These are phyloP conservation scores for Pseudorhiza aurosa DNA, from an alignment of 30 jellyfish, hydroid and myxozoan genomes.

Conservation along the genomic window DNA sequence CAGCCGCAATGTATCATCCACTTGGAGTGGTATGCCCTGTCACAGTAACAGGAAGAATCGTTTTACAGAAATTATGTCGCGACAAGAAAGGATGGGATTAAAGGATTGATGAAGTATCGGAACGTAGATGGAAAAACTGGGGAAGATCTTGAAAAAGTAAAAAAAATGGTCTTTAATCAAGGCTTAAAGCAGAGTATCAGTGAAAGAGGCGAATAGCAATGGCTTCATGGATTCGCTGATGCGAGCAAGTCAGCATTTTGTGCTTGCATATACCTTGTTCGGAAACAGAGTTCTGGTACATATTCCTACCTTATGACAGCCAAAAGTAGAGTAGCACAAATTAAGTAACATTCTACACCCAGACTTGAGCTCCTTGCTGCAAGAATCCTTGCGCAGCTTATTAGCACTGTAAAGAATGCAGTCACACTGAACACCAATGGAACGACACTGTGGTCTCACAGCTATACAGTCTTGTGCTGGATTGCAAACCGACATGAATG, in stretches of 20 bases:
- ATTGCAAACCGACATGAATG: not conserved
- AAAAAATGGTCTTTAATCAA: not conserved
- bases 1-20: constrained; percentile 25
- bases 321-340: constrained; percentile 10
- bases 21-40: constrained; percentile 13
- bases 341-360: not conserved
- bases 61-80: constrained; percentile 12
- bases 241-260: constrained; percentile 6
- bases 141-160: not conserved
- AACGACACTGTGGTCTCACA: not conserved
- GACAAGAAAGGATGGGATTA: too few relatives aligned
- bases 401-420: not conserved
- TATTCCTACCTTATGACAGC: not conserved
- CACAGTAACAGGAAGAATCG: constrained; percentile 7
- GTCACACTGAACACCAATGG: not conserved
- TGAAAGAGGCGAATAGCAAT: not conserved
- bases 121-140: not conserved
- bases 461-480: constrained; percentile 12
- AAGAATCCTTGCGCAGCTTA: not conserved
- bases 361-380: constrained; percentile 4
- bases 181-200: too few relatives aligned
- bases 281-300: not conserved
- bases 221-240: constrained; percentile 15
- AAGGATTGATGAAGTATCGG: not conserved
- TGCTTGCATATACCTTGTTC: not conserved